These are phyloP conservation scores for Craniophora ligustri DNA, from an alignment of 2,888 invertebrate species.

Conservation along the genomic window DNA sequence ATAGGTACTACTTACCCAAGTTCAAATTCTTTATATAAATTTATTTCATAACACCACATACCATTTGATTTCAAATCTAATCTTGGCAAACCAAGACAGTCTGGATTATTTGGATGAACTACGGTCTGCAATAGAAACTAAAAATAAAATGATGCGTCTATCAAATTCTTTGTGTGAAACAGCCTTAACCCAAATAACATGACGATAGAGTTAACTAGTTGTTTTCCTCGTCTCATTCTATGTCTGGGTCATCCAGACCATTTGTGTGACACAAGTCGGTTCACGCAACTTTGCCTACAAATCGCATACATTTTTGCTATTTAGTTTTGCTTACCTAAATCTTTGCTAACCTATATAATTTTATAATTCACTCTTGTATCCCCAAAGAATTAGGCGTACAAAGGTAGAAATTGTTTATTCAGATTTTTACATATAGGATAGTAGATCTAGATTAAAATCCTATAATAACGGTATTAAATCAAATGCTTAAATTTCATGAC, in stretches of 20 bases:
- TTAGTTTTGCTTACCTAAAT: too few species aligned
- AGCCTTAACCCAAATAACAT: slow-evolving; percentile 43
- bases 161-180: slow-evolving; percentile 7
- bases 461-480: too few species aligned
- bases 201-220: not conserved
- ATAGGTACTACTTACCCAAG: too few species aligned
- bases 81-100: slow-evolving; percentile 14
- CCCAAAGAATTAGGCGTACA: too few species aligned
- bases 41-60: not conserved
- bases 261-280: not conserved
- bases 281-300: not conserved
- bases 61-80: not conserved
- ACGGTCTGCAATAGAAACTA: slow-evolving; percentile 16
- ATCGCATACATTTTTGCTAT: not conserved
- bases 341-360: too few species aligned
- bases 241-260: slow-evolving; percentile 16
- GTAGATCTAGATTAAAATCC: too few species aligned
- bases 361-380: too few species aligned
- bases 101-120: not conserved
- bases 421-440: too few species aligned
- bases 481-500: too few species aligned
- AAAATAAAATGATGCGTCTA: slow-evolving; percentile 24
- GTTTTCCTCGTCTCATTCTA: slow-evolving; percentile 42
- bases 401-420: too few species aligned
- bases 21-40: too few species aligned